Conservation (phyloP, 1,140 invertebrate species). For the Cardiocondyla obscurior region DNA sequence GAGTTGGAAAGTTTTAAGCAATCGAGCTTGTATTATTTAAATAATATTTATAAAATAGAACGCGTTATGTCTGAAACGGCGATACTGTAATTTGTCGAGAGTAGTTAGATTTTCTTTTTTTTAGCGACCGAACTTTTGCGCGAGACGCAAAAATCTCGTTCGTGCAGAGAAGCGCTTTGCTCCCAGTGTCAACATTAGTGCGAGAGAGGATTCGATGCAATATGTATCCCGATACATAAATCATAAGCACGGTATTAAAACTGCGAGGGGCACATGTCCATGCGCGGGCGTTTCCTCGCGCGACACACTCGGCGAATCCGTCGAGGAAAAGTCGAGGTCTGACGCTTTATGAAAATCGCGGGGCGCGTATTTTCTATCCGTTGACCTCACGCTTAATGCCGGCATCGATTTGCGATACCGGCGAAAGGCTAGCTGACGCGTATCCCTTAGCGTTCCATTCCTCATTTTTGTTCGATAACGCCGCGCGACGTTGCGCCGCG, state of each 20-base stretch:
- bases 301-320: constrained; percentile 42
- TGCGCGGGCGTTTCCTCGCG: constrained; percentile 15
- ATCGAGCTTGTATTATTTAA: background rate
- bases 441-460: constrained; percentile 21
- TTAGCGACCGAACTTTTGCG: background rate
- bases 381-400: constrained; percentile 58
- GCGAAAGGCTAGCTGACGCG: background rate
- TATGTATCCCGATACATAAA: constrained; percentile 71
- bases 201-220: constrained; percentile 55
- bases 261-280: constrained; percentile 25
- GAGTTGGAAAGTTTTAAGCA: background rate
- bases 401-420: constrained; percentile 60
- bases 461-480: constrained; percentile 25
- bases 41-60: background rate
- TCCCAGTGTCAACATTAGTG: constrained; percentile 58
- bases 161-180: constrained; percentile 16
- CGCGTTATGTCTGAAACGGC: background rate
- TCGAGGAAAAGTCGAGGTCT: constrained; percentile 52
- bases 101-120: background rate
- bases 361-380: constrained; percentile 52
- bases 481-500: background rate
- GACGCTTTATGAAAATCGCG: constrained; percentile 61
- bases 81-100: background rate
- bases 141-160: constrained; percentile 29
- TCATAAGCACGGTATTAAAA: constrained; percentile 72